Evolutionary conservation across 2,888 invertebrate genomes (phyloP).

Genomic region (Ryuthela nishihirai): DNA sequence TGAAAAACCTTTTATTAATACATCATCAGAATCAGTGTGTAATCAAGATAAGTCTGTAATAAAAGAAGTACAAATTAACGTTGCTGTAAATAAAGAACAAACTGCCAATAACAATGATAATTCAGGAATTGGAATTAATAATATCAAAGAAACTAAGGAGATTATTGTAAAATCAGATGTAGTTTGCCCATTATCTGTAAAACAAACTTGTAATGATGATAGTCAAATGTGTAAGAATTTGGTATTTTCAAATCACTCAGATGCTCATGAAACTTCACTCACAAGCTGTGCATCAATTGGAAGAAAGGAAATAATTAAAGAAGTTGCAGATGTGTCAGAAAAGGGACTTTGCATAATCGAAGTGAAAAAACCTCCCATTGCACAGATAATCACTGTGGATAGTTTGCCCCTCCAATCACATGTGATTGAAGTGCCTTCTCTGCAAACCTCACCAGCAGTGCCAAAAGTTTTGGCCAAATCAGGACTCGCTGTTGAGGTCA

Average conservation of each 20-base stretch:
- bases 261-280: constrained; percentile 20
- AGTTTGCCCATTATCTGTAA: constrained; percentile 5
- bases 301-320: constrained; percentile 18
- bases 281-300: constrained; percentile 19
- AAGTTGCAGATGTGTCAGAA: constrained; percentile 5
- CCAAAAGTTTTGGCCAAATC: constrained; percentile 24
- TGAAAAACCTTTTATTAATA: not conserved
- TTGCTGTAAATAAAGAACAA: constrained; percentile 31
- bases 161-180: constrained; percentile 15
- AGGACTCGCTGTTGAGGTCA: constrained; percentile 19
- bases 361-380: constrained; percentile 28
- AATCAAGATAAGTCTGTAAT: constrained; percentile 28
- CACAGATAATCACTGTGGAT: constrained; percentile 38
- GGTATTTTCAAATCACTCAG: constrained; percentile 28
- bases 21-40: constrained; percentile 5
- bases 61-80: constrained; percentile 34
- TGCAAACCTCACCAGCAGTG: constrained; percentile 27
- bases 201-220: constrained; percentile 6
- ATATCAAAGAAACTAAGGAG: not conserved
- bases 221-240: constrained; percentile 19
- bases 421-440: constrained; percentile 40
- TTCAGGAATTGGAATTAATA: constrained; percentile 4
- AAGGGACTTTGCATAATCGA: constrained; percentile 21
- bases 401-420: constrained; percentile 32
- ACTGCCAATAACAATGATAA: constrained; percentile 26